phyloP scores from a whole-genome alignment of 2,888 invertebrate genomes.

The Frankliniella intonsa region DNA sequence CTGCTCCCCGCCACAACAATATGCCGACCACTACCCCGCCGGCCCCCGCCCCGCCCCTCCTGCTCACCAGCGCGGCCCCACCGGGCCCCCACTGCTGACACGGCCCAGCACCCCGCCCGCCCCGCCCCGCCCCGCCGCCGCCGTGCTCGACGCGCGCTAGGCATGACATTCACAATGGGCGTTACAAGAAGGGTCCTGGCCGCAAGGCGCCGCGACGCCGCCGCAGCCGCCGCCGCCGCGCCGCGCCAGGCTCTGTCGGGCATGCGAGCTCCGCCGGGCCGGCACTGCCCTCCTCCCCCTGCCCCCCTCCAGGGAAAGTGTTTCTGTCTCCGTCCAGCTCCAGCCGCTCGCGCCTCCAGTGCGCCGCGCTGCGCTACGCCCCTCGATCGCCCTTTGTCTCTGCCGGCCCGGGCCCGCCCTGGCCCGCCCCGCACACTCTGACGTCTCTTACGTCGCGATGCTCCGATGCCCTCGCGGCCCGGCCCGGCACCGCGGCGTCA shows the following conservation, averaged over 20 bases:
- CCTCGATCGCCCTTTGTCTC: background rate
- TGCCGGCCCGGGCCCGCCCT: background rate
- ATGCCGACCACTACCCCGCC: background rate
- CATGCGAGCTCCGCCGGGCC: background rate
- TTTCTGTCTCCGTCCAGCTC: background rate
- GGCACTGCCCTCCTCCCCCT: background rate
- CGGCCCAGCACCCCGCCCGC: background rate
- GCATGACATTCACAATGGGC: constrained; percentile 23
- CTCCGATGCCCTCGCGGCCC: no score
- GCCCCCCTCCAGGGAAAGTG: background rate
- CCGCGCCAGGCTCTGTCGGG: background rate
- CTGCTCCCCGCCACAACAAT: background rate
- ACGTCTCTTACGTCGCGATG: no score
- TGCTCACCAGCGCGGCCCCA: background rate
- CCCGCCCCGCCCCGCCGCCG: background rate
- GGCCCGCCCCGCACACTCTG: background rate
- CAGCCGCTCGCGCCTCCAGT: no score
- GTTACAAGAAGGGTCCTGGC: background rate
- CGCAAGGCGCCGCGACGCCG: background rate
- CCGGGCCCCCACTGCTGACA: background rate
- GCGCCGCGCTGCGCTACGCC: no score
- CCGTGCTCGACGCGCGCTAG: background rate
- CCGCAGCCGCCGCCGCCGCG: background rate
- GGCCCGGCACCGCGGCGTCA: no score
- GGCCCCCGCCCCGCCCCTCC: background rate